These are phyloP conservation scores for Laodelphax striatellus DNA, from an alignment of 1,140 invertebrate genomes.

Conservation along the genomic window DNA sequence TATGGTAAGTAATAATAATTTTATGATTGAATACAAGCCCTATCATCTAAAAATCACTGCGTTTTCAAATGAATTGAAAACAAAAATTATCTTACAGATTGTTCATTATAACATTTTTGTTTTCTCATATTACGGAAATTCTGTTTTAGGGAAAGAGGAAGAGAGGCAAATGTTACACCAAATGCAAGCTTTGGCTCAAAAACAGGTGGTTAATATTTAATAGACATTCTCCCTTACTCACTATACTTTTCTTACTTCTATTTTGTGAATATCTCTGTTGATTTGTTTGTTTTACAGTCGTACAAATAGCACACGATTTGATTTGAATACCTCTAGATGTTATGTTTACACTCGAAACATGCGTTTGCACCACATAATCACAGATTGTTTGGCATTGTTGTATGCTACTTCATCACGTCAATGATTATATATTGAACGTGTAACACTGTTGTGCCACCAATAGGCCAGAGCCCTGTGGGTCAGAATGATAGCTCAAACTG, in stretches of 20 bases:
- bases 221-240: conserved; percentile 8
- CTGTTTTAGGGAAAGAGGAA: conserved; percentile 80
- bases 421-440: no score
- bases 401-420: no score
- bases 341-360: neutral
- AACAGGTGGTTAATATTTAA: conserved; percentile 58
- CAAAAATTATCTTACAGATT: no score
- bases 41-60: no score
- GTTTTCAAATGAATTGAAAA: no score
- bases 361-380: neutral
- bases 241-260: conserved; percentile 9
- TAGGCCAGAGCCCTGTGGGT: no score
- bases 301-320: neutral
- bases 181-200: conserved; percentile 90
- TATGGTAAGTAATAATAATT: no score
- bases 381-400: no score
- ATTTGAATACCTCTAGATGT: neutral
- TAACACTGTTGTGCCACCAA: no score
- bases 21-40: no score
- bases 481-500: no score
- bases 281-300: conserved; percentile 11
- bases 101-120: neutral
- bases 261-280: conserved; percentile 14
- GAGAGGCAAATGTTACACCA: conserved; percentile 91
- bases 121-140: conserved; percentile 10